phyloP scores from a whole-genome alignment of 2,113 vertebrate species.

The Coregonus clupeaformis region DNA sequence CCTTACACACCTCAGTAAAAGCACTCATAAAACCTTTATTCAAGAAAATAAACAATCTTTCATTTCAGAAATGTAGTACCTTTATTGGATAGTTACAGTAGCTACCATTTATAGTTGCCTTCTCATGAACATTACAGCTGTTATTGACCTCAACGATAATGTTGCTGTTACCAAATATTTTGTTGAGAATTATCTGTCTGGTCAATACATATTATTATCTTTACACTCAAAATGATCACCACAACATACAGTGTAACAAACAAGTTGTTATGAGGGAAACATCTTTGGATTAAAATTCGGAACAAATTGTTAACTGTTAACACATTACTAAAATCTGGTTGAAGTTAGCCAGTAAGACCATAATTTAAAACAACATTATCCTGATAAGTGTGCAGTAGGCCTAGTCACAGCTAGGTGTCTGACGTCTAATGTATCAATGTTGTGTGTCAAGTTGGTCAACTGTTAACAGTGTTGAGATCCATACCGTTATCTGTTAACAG shows the following conservation, averaged over 20 bases:
- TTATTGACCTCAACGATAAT: background rate
- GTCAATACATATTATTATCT: background rate
- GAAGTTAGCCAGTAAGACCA: too few relatives aligned
- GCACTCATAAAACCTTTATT: constrained; percentile 1
- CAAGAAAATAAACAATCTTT: background rate
- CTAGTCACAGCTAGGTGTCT: background rate
- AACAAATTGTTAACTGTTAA: background rate
- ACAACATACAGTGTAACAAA: constrained; percentile 31
- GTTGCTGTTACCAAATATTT: background rate
- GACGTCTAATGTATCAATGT: background rate
- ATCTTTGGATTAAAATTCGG: constrained; percentile 40
- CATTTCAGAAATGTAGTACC: background rate
- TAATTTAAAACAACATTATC: background rate
- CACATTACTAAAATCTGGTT: constrained; percentile 8
- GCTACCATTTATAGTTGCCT: background rate
- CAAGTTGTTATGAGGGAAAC: constrained; percentile 14
- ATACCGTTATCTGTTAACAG: background rate
- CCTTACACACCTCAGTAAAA: background rate
- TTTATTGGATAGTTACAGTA: background rate
- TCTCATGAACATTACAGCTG: background rate
- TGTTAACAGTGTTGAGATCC: background rate
- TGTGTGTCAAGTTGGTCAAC: too few relatives aligned
- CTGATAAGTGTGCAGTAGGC: background rate
- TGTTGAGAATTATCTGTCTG: background rate
- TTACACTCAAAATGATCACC: background rate